Percentiles rank a stretch among this genome's conserved stretches.
phyloP scores from a whole-genome alignment of 92 coral and sea anemone species.

The Bergia sp. region DNA sequence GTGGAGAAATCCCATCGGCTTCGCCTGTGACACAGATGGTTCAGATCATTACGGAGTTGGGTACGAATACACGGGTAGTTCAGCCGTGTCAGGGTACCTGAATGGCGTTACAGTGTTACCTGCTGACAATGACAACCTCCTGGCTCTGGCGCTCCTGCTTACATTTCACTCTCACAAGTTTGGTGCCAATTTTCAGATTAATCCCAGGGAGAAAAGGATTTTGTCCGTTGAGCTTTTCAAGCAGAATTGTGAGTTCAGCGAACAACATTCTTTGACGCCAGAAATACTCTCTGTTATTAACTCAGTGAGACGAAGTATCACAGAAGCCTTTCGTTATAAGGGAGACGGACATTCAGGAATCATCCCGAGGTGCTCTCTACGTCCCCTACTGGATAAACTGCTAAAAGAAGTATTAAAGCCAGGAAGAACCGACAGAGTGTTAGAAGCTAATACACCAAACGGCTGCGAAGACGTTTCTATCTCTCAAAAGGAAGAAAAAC shows the following conservation, averaged over 20 bases:
- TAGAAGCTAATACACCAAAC: not conserved
- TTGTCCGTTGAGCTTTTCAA: slow-evolving; percentile 23
- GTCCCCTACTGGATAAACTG: slow-evolving; percentile 14
- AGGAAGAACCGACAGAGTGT: not conserved
- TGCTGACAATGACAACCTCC: slow-evolving; percentile 33
- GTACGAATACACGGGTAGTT: not conserved
- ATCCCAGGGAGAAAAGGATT: slow-evolving; percentile 13
- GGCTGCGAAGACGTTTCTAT: not conserved
- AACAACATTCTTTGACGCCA: slow-evolving; percentile 19
- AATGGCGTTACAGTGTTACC: slow-evolving; percentile 41
- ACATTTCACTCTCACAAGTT: slow-evolving; percentile 42
- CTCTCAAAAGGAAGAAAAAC: not conserved
- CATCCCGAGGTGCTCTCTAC: slow-evolving; percentile 23
- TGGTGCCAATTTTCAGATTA: slow-evolving; percentile 36
- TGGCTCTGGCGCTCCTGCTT: slow-evolving; percentile 21
- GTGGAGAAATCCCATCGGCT: slow-evolving; percentile 46
- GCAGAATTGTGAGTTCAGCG: slow-evolving; percentile 17
- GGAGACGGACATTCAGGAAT: slow-evolving; percentile 9
- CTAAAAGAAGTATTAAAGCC: slow-evolving; percentile 10
- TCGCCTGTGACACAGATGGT: slow-evolving; percentile 30
- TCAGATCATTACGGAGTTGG: slow-evolving; percentile 27
- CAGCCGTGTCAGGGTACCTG: not conserved
- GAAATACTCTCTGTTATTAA: slow-evolving; percentile 24
- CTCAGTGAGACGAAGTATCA: slow-evolving; percentile 8
- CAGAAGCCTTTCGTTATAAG: slow-evolving; percentile 23